phyloP scores from a whole-genome alignment of 1,140 invertebrate species.

The Trachymyrmex cornetzi region DNA sequence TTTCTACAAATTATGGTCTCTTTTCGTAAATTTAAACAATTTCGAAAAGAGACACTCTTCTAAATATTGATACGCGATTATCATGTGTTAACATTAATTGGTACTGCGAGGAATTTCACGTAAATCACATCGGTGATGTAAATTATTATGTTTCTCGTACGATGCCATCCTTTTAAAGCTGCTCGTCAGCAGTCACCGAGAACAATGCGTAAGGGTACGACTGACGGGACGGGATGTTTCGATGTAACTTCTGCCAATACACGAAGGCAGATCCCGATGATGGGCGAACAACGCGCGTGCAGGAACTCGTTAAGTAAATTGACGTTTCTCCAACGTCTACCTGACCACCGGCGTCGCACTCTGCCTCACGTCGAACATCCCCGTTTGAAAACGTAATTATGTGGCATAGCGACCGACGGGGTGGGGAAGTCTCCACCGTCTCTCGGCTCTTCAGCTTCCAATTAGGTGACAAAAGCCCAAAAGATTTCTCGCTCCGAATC shows the following conservation, averaged over 20 bases:
- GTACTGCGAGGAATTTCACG: slow-evolving; percentile 13
- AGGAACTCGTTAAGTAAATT: slow-evolving; percentile 70
- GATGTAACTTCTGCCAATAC: slow-evolving; percentile 63
- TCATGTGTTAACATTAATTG: slow-evolving; percentile 1
- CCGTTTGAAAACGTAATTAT: slow-evolving; percentile 18
- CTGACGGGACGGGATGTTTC: slow-evolving; percentile 57
- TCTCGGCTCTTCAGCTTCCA: slow-evolving; percentile 46
- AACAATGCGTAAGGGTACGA: slow-evolving; percentile 59
- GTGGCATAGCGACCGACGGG: not conserved
- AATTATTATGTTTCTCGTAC: slow-evolving; percentile 29
- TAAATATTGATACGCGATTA: not conserved
- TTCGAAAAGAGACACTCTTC: not conserved
- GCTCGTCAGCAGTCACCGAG: slow-evolving; percentile 27
- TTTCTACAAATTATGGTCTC: not conserved
- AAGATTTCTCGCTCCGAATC: slow-evolving; percentile 55
- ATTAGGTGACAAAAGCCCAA: slow-evolving; percentile 57
- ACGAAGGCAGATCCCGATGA: slow-evolving; percentile 49
- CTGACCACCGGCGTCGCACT: slow-evolving; percentile 67
- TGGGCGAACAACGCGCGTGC: slow-evolving; percentile 58
- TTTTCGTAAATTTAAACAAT: not conserved
- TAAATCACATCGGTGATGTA: slow-evolving; percentile 23
- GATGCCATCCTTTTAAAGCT: slow-evolving; percentile 28
- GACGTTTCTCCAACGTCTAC: slow-evolving; percentile 64
- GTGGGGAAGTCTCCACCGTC: not conserved
- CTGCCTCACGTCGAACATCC: slow-evolving; percentile 22